Percentiles rank a stretch among this genome's conserved stretches.
Conservation (phyloP, 2,797 vertebrate species). For the Acomys russatus region DNA sequence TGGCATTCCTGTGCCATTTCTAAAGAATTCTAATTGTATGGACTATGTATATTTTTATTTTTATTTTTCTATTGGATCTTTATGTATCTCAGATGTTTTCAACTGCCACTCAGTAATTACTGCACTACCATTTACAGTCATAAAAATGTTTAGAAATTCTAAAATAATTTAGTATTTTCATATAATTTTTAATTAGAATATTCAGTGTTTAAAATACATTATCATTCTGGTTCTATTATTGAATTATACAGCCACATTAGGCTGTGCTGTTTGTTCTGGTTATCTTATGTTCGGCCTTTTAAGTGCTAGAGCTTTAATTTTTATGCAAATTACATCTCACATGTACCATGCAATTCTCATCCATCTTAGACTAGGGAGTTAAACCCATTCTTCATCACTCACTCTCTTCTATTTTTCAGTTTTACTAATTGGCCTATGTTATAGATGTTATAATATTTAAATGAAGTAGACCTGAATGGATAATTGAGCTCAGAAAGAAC, state of each 20-base stretch:
- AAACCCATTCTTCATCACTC: slow-evolving; percentile 27
- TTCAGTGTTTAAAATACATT: slow-evolving; percentile 8
- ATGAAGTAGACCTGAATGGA: background rate
- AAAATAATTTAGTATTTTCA: slow-evolving; percentile 55
- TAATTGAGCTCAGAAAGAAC: slow-evolving; percentile 25
- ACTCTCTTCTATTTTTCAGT: slow-evolving; percentile 10
- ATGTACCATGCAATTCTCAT: background rate
- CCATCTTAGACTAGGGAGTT: slow-evolving; percentile 29
- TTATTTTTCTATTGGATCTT: slow-evolving; percentile 59
- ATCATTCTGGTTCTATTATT: slow-evolving; percentile 35
- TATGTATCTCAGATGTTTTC: slow-evolving; percentile 46
- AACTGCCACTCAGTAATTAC: slow-evolving; percentile 17
- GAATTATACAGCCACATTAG: slow-evolving; percentile 12
- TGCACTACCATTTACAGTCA: slow-evolving; percentile 5
- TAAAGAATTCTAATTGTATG: slow-evolving; percentile 8
- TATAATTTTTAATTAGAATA: slow-evolving; percentile 45
- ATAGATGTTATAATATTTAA: background rate
- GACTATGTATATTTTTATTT: background rate
- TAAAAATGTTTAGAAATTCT: slow-evolving; percentile 52
- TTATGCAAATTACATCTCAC: slow-evolving; percentile 27
- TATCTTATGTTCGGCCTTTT: slow-evolving; percentile 47
- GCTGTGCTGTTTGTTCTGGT: slow-evolving; percentile 32
- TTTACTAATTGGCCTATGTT: slow-evolving; percentile 38
- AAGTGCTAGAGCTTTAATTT: slow-evolving; percentile 49
- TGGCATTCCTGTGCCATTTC: slow-evolving; percentile 24